Evolutionary conservation across 2,113 vertebrate genomes (phyloP), one percentile per base, ranked within the genome.

Genomic region (Cynoglossus semilaevis): DNA sequence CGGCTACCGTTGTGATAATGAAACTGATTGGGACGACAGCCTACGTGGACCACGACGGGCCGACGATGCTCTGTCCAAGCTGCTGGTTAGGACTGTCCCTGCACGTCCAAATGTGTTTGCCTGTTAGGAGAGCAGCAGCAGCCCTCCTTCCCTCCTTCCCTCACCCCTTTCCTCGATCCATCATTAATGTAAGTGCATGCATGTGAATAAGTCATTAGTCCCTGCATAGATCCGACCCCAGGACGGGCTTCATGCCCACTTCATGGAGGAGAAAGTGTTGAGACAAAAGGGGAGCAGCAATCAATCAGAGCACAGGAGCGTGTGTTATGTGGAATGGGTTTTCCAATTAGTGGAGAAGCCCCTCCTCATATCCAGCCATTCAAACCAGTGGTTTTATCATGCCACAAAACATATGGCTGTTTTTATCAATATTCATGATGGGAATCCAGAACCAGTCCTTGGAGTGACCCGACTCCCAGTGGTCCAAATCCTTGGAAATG

Each of bases 151-250:
- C n/a, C 19, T 44, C 38, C 15, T 14, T 8, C 2, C 8, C 12
- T 19, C 14, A 19, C 8, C 7, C 2, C 44, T 16, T 15, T 29
- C 51, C 0, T 14, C 47, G 57, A 71, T 79, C 65, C 55, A 60
- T 80, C 64, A 70, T 61, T 63, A 65, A 71, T 60, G 60, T 72
- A 58, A 74, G 63, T 34, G 76, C 66, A 77, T 40, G 51, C 64
- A 70, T 83, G 80, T 60, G 57, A 76, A 67, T 72, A 73, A 74
- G 78, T 88, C 77, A 85, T 89, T 88, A 88, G 85, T 58, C 56
- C 11, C 54, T 15, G 53, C 63, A 90, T 88, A 46, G 81, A 90
- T 87, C 82, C 35, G 49, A 58, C 62, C 66, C 37, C 12, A 14
- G 63, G 37, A 29, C 56, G 16, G 41, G 61, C 64, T 45, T 63